Evolutionary conservation across 2,113 vertebrate species (phyloP), one percentile per base, ranked within the genome.

Genomic region (Dasyurus viverrinus): DNA sequence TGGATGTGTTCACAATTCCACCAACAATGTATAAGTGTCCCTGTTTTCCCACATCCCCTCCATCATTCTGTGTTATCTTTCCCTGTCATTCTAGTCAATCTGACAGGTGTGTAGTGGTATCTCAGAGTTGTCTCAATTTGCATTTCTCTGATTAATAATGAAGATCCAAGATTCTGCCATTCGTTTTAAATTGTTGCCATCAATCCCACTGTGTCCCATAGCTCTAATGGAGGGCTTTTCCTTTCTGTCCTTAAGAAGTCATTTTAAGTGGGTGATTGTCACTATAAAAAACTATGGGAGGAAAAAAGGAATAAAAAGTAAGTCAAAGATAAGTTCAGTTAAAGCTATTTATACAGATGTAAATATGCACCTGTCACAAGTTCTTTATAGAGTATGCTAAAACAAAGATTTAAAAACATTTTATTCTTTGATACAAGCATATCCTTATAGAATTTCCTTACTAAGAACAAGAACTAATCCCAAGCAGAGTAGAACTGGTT

Each of bases 331-430:
- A 68, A 76, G 4, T 54, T 47, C 3, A 5, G 2, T 2, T 27
- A 46, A 76, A 76, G 14, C 60, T 76, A 24, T 55, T 2, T 19
- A n/a, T 36, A 0, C 9, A 11, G 36, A 60, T 25, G 14, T 26
- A 10, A 12, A 2, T 9, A 50, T 2, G 11, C 0, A 9, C 0
- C 68, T 9, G 0, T 25, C 1, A 50, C 7, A 53, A 42, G 42
- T 19, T 36, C 10, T 24, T 48, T 30, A 46, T 19, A 54, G 90
- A 19, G 8, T 0, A 8, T 22, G 19, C 50, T 60, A 30, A 60
- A 60, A 12, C 30, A 76, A 5, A 16, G 14, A 76, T n/a, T n/a
- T n/a, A 3, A n/a, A 54, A 84, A 0, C 0, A 26, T 16, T 42
- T 52, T 9, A 5, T 30, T 16, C n/a, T 24, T 36, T 3, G 27